phyloP scores from a whole-genome alignment of 2,888 invertebrate genomes.

The Oligia fasciuncula region DNA sequence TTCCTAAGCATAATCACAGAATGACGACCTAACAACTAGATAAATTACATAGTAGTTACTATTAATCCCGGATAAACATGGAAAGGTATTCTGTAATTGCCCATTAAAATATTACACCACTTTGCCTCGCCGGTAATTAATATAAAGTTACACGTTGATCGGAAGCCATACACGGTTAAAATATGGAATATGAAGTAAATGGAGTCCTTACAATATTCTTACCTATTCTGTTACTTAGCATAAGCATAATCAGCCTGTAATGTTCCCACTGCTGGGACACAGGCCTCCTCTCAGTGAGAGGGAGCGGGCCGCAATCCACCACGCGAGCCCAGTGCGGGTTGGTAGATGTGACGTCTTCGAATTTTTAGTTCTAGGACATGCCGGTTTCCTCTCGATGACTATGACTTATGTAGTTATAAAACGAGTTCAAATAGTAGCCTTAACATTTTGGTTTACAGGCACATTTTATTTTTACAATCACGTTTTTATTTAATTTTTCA shows the following conservation, averaged over 20 bases:
- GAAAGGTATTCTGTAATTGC: constrained; percentile 56
- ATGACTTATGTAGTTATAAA: not conserved
- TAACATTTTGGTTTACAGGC: not conserved
- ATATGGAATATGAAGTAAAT: constrained; percentile 9
- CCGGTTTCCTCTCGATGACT: not conserved
- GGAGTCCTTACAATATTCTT: not conserved
- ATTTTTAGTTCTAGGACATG: not conserved
- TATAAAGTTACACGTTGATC: constrained; percentile 62
- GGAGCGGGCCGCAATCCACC: not conserved
- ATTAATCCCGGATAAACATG: constrained; percentile 45
- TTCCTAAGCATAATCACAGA: not conserved
- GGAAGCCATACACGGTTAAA: constrained; percentile 43
- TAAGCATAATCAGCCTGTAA: not conserved
- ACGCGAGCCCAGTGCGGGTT: not conserved
- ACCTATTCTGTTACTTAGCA: not conserved
- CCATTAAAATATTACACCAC: constrained; percentile 61
- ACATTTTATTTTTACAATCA: not conserved
- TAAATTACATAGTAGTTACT: constrained; percentile 16
- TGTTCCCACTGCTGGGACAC: not conserved
- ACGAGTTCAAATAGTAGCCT: no score
- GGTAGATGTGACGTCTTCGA: no score
- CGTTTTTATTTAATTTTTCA: not conserved
- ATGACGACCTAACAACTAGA: not conserved
- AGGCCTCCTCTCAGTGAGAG: not conserved
- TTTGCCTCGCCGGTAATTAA: constrained; percentile 55